A percentile compares a stretch with the other conserved stretches of the same genome.
Conservation (phyloP, 2,113 vertebrate genomes). For the Cebus imitator region DNA sequence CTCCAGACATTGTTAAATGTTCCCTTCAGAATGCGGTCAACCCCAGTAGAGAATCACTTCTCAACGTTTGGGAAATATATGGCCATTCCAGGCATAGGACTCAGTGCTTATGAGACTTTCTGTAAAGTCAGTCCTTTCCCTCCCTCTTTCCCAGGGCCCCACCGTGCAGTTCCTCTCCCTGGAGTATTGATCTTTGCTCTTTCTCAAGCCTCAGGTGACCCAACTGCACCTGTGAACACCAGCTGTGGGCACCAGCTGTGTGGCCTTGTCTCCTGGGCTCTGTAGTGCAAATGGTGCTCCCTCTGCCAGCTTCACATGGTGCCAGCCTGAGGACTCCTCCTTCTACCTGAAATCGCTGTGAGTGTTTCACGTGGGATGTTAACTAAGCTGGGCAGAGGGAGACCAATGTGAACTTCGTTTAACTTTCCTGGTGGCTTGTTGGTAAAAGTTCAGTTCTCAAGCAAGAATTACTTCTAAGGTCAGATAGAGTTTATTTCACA, state of each 20-base stretch:
- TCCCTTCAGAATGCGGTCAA: neutral
- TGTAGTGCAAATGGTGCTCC: neutral
- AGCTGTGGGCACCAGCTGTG: too few species aligned
- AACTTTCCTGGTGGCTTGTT: neutral
- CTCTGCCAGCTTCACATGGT: rapidly evolving
- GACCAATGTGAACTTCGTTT: neutral
- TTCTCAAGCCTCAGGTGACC: neutral
- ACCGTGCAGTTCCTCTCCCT: neutral
- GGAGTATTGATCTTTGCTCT: neutral
- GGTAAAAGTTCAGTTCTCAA: neutral
- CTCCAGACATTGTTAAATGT: neutral
- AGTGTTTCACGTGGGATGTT: neutral
- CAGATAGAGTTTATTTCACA: neutral
- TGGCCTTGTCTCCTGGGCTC: neutral
- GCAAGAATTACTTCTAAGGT: neutral
- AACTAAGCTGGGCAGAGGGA: neutral
- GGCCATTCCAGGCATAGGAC: neutral
- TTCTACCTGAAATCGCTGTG: too few species aligned
- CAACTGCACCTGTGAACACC: neutral
- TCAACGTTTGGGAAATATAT: neutral
- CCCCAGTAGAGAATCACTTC: neutral
- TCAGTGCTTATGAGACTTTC: neutral
- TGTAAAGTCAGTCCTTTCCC: neutral
- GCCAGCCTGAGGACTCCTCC: neutral
- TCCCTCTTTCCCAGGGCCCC: too few species aligned